These are phyloP conservation scores for Rhinolophus sinicus DNA, from an alignment of 2,113 vertebrate genomes.

Conservation along the genomic window DNA sequence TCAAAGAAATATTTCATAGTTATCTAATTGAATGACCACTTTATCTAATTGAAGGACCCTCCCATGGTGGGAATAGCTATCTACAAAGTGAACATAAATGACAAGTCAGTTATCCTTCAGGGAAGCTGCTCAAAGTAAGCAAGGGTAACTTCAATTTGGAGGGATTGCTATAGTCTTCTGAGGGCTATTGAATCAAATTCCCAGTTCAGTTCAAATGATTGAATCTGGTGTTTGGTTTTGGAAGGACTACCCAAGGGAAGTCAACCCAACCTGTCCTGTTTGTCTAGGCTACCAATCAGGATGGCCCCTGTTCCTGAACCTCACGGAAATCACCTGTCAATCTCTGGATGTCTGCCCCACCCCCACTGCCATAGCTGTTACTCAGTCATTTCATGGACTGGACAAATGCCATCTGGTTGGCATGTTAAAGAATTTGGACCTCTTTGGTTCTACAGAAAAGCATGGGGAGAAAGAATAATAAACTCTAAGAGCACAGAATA, in stretches of 20 bases:
- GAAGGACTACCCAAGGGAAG: background rate
- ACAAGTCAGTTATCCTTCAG: background rate
- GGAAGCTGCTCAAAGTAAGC: background rate
- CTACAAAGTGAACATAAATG: background rate
- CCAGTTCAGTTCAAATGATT: background rate
- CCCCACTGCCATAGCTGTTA: background rate
- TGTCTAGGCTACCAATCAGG: background rate
- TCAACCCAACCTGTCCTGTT: background rate
- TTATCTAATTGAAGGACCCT: background rate
- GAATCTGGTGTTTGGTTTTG: background rate
- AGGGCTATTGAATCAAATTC: background rate
- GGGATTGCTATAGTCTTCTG: background rate
- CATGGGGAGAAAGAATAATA: background rate
- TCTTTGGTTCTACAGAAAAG: background rate
- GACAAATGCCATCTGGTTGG: background rate
- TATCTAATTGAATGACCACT: background rate
- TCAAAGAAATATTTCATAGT: background rate
- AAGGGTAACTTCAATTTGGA: background rate
- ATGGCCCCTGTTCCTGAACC: background rate
- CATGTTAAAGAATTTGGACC: background rate
- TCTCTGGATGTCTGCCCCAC: background rate
- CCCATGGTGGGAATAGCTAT: background rate
- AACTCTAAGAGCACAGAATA: background rate
- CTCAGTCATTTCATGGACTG: background rate
- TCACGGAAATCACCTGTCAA: background rate